Percentiles rank a stretch among this genome's conserved stretches.
phyloP scores from a whole-genome alignment of 2,797 vertebrate genomes.

The Ctenosaura bakeri region DNA sequence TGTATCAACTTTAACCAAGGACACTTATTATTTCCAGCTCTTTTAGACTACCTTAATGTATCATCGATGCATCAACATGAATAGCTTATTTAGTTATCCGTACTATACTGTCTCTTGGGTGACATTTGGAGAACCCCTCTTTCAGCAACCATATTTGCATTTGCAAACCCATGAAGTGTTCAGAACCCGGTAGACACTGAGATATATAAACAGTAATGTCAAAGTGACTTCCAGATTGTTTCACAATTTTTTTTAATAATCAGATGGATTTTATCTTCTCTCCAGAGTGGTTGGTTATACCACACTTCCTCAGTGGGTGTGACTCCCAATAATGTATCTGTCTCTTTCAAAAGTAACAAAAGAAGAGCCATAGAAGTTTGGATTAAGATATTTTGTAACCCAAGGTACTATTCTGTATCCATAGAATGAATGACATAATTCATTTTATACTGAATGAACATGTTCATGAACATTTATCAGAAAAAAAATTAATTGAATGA shows the following conservation, averaged over 20 bases:
- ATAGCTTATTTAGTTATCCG: too few species aligned
- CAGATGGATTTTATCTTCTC: neutral
- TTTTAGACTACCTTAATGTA: too few species aligned
- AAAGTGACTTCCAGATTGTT: neutral
- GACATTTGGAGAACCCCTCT: too few species aligned
- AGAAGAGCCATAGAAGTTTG: neutral
- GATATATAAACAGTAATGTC: too few species aligned
- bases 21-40: too few species aligned
- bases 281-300: neutral
- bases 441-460: too few species aligned
- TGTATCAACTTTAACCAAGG: too few species aligned
- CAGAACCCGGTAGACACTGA: too few species aligned
- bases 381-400: neutral
- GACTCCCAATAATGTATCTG: neutral
- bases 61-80: too few species aligned
- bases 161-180: too few species aligned
- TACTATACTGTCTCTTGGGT: too few species aligned
- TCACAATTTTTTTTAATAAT: neutral
- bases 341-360: neutral
- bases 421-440: neutral
- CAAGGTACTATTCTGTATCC: neutral
- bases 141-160: too few species aligned
- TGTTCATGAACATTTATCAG: neutral
- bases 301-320: neutral
- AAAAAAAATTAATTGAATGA: neutral